phyloP scores from a whole-genome alignment of 2,888 invertebrate species.

The Leucozona laternaria region DNA sequence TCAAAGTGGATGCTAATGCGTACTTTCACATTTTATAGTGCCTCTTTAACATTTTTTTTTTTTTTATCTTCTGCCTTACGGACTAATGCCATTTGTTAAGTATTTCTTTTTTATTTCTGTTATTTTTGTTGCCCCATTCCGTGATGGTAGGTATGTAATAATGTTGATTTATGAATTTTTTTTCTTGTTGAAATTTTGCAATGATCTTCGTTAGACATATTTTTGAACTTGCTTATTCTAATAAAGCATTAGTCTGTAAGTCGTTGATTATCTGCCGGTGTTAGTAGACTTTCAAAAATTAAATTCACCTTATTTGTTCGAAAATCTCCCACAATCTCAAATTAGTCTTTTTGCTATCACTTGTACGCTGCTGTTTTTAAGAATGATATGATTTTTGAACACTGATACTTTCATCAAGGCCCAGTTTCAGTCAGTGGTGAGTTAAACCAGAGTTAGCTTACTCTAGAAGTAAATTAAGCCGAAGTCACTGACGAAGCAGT shows the following conservation, averaged over 20 bases:
- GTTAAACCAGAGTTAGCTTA: too few species aligned
- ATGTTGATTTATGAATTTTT: slow-evolving; percentile 41
- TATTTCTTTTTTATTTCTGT: slow-evolving; percentile 19
- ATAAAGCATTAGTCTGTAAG: neutral
- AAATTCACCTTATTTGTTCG: neutral
- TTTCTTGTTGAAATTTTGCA: slow-evolving; percentile 4
- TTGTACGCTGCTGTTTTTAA: too few species aligned
- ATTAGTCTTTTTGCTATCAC: too few species aligned
- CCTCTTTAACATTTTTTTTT: slow-evolving; percentile 47
- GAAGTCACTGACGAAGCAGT: too few species aligned
- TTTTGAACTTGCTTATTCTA: slow-evolving; percentile 30
- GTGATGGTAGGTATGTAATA: neutral
- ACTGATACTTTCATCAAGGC: too few species aligned
- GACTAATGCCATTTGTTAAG: slow-evolving; percentile 55
- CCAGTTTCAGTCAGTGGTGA: too few species aligned
- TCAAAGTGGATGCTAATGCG: slow-evolving; percentile 53
- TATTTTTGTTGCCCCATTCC: neutral
- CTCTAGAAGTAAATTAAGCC: too few species aligned
- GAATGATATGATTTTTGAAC: too few species aligned
- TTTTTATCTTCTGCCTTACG: slow-evolving; percentile 12
- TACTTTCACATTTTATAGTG: slow-evolving; percentile 52
- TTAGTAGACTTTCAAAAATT: neutral
- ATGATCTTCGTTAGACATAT: slow-evolving; percentile 26
- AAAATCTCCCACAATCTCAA: neutral
- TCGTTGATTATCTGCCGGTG: neutral